These are phyloP conservation scores for Coremacera marginata DNA, from an alignment of 2,888 invertebrate species.

Conservation along the genomic window DNA sequence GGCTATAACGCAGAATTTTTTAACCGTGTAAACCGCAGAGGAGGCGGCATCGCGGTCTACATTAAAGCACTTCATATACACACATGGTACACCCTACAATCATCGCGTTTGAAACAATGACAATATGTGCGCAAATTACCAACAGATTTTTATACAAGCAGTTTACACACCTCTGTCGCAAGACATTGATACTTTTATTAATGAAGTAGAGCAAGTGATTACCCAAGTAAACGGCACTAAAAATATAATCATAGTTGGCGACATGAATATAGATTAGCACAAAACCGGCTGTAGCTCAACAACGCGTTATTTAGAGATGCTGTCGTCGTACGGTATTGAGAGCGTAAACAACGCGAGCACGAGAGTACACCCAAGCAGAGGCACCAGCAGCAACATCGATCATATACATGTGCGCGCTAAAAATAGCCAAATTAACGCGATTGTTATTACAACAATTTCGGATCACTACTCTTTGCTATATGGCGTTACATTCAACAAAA, in stretches of 20 bases:
- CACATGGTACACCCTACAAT: background rate
- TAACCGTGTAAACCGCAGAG: background rate
- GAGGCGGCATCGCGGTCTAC: background rate
- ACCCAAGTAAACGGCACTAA: too few relatives aligned
- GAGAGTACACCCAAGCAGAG: background rate
- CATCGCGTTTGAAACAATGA: background rate
- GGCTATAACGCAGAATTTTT: background rate
- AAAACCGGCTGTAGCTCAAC: background rate
- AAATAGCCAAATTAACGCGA: background rate
- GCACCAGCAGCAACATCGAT: background rate
- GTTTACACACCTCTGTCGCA: background rate
- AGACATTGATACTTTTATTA: background rate
- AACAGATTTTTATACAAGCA: background rate
- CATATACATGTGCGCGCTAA: background rate
- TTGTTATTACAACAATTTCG: background rate
- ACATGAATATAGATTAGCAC: too few relatives aligned
- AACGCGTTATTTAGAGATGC: background rate
- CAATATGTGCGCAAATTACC: background rate
- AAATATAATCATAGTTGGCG: too few relatives aligned
- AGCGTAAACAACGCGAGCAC: background rate
- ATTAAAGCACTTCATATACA: background rate
- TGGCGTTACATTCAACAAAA: background rate
- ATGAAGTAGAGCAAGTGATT: background rate
- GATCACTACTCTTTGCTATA: background rate
- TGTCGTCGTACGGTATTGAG: background rate